A percentile compares a stretch with the other conserved stretches of the same genome.
Evolutionary conservation across 1,140 invertebrate genomes (phyloP).

Genomic region (Augochlora pura): DNA sequence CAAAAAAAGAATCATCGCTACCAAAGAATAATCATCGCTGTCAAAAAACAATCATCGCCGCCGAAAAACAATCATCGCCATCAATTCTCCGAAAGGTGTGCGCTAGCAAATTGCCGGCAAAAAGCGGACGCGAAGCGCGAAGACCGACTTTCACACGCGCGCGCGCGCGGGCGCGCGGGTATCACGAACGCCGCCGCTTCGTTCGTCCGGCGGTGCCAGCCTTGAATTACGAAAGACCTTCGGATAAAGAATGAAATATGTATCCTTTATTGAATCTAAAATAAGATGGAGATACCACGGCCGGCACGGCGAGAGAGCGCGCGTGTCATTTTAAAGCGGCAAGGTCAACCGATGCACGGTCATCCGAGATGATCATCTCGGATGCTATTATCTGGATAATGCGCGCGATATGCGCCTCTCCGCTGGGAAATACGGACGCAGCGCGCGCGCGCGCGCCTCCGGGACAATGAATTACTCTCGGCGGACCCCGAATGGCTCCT

Average conservation of each 20-base stretch:
- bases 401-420: constrained; percentile 50
- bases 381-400: constrained; percentile 73
- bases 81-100: not conserved
- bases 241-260: constrained; percentile 64
- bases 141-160: constrained; percentile 16
- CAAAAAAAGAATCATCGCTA: too few species aligned
- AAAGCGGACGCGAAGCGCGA: not conserved
- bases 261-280: constrained; percentile 66
- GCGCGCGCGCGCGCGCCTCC: constrained; percentile 38
- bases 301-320: constrained; percentile 13
- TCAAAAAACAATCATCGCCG: too few species aligned
- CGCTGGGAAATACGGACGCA: constrained; percentile 51
- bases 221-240: constrained; percentile 61
- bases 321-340: constrained; percentile 57
- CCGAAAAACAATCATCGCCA: too few species aligned
- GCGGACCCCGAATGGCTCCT: too few species aligned
- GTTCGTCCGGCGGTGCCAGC: constrained; percentile 18
- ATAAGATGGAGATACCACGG: constrained; percentile 60
- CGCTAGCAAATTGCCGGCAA: not conserved
- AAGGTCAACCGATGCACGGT: constrained; percentile 63
- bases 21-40: too few species aligned
- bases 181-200: not conserved
- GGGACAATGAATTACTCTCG: constrained; percentile 69
- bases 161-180: too few species aligned
- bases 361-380: constrained; percentile 70